A percentile compares a stretch with the other conserved stretches of the same genome.
phyloP scores from a whole-genome alignment of 2,797 vertebrate genomes.

The Taenioides sp. region DNA sequence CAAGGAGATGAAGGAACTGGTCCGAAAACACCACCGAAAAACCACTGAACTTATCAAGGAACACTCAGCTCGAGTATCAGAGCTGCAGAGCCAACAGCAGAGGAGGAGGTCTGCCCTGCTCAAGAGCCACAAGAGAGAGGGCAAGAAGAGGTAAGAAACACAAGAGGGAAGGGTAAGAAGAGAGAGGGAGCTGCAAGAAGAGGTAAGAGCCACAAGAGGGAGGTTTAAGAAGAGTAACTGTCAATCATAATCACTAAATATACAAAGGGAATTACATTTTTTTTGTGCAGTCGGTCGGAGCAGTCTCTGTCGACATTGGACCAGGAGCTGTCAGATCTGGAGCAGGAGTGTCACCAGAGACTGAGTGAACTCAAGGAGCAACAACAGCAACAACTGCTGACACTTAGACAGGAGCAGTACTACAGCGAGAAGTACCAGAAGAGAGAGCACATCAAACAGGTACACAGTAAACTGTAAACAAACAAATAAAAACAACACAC shows the following conservation, averaged over 20 bases:
- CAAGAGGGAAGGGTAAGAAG: neutral
- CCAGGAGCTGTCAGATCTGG: constrained; percentile 87
- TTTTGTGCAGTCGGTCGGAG: constrained; percentile 83
- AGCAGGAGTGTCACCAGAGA: constrained; percentile 86
- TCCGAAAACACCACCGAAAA: constrained; percentile 94
- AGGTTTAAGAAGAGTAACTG: constrained; percentile 82
- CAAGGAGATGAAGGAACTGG: constrained; percentile 98
- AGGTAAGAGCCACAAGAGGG: constrained; percentile 87
- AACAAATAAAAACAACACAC: constrained; percentile 57
- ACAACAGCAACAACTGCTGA: constrained; percentile 92
- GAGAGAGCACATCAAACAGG: constrained; percentile 94
- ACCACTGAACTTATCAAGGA: constrained; percentile 95
- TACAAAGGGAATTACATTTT: neutral
- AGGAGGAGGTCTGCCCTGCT: constrained; percentile 82
- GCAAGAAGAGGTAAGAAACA: constrained; percentile 89
- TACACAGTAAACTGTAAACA: constrained; percentile 40
- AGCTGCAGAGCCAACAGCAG: constrained; percentile 89
- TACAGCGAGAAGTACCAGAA: constrained; percentile 98
- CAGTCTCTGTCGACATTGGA: constrained; percentile 84
- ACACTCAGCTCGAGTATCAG: constrained; percentile 87
- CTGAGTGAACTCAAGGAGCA: constrained; percentile 90
- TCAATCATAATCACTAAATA: no score
- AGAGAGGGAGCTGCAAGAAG: constrained; percentile 59
- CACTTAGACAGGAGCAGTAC: constrained; percentile 95
- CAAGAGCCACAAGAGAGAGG: constrained; percentile 89